Evolutionary conservation across 2,888 invertebrate species (phyloP).

Genomic region (Drosophila mimica): DNA sequence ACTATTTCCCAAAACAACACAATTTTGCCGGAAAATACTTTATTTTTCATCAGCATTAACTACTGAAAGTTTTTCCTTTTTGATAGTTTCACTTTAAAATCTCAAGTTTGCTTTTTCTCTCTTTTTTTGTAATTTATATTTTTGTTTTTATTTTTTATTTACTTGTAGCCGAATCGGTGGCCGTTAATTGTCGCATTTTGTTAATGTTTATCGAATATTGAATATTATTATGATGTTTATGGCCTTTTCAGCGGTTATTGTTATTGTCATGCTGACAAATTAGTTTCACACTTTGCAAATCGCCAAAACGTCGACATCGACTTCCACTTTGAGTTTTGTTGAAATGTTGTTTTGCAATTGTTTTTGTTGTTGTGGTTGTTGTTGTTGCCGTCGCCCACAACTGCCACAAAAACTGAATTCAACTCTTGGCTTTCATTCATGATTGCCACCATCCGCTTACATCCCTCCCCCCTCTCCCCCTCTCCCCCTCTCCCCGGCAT

Average conservation of each 20-base stretch:
- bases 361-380: neutral
- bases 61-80: neutral
- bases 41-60: neutral
- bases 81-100: too few relatives aligned
- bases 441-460: slow-evolving; percentile 42
- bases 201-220: slow-evolving; percentile 78
- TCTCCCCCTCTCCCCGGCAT: too few relatives aligned
- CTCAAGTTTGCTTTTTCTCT: neutral
- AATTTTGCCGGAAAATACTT: neutral
- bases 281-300: slow-evolving; percentile 77
- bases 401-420: slow-evolving; percentile 2
- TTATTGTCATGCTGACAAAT: slow-evolving; percentile 79
- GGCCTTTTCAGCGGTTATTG: slow-evolving; percentile 73
- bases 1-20: accelerated
- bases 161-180: slow-evolving; percentile 49
- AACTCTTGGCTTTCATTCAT: slow-evolving; percentile 60
- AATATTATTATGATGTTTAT: slow-evolving; percentile 78
- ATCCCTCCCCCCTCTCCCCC: neutral
- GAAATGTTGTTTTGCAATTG: neutral
- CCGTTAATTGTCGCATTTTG: slow-evolving; percentile 73
- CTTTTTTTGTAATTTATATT: neutral
- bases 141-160: neutral
- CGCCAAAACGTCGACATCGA: slow-evolving; percentile 30
- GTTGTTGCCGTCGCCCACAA: slow-evolving; percentile 41
- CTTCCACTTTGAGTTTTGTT: slow-evolving; percentile 5